Evolutionary conservation across 1,140 invertebrate genomes (phyloP).

Genomic region (Glossosoma conforme): DNA sequence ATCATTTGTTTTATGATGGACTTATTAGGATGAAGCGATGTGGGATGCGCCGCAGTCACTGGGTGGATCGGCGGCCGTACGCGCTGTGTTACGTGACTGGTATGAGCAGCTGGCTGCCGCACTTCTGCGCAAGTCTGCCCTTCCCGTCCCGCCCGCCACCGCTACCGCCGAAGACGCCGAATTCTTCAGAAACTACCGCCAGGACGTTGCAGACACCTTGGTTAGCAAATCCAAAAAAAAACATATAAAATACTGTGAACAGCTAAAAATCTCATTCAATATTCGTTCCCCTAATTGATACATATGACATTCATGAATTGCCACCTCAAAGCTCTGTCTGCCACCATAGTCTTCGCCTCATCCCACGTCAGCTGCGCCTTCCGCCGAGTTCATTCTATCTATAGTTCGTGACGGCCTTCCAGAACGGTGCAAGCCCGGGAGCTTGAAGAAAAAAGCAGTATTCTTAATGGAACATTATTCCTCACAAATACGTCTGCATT

Average conservation of each 20-base stretch:
- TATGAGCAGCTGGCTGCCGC: conserved; percentile 36
- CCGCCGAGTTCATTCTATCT: too few species aligned
- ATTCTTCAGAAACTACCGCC: conserved; percentile 81
- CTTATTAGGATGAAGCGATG: conserved; percentile 23
- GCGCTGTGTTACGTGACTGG: conserved; percentile 17
- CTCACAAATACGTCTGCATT: too few species aligned
- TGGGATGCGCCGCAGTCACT: conserved; percentile 12
- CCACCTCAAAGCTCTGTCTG: too few species aligned
- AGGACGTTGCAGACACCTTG: conserved; percentile 86
- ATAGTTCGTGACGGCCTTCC: too few species aligned
- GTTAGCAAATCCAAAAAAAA: conserved; percentile 43
- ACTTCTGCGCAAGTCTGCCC: conserved; percentile 41
- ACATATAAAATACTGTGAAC: neutral
- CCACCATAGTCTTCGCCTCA: too few species aligned
- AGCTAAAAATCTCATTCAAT: conserved; percentile 6
- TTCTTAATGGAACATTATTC: too few species aligned
- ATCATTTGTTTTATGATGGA: too few species aligned
- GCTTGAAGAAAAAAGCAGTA: too few species aligned
- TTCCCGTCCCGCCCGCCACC: conserved; percentile 37
- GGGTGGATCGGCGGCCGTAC: conserved; percentile 7
- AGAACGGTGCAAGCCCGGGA: too few species aligned
- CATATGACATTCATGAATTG: too few species aligned
- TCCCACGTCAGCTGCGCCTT: too few species aligned
- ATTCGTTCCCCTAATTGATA: too few species aligned
- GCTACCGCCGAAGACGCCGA: conserved; percentile 74